Base-by-base conservation (phyloP, 53 echinoderm and acorn worm species). In the Echinarachnius parma region DNA sequence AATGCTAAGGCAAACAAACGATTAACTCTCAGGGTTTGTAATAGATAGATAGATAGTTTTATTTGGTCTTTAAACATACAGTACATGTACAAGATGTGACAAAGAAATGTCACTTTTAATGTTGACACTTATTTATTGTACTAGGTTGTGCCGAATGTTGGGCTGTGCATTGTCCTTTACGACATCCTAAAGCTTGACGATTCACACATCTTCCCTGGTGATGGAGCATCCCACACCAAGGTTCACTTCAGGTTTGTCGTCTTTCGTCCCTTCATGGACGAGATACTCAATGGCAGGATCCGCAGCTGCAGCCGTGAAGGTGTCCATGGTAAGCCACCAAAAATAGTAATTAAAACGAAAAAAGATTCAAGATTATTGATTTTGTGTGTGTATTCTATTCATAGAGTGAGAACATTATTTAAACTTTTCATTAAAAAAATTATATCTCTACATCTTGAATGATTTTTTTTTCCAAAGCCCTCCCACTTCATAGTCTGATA, bases 171-270 rank as follows among this genome's bases (percentile, higher is more conserved):
- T 21, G 88, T 83, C 18, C 82, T 96, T 0, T 91, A 96, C 88
- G 96, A 96, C 53, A 88, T 96, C 54, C 53, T 76, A n/a, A 91
- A 91, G 42, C 49, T 96, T 49, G 91, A 96, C 8, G 96, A 96
- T 37, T 96, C 96, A 0, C 91, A 91, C 33, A 79, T 96, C 42
- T 85, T 96, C 13, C 96, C 96, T 39, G 96, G 96, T 33, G 96
- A 96, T 61, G 96, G 96, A 22, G 87, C 96, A 0, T 96, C 96
- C 9, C 96, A 96, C 56, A 96, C 96, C 21, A 96, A 96, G 61
- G 96, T 96, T 2, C 87, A 96, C 66, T 96, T 96, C 75, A 37
- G 91, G 59, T 96, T 92, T 56, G 91, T 96, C 0, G 96, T 96
- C 28, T 96, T 96, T 34, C 79, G 80, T 14, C 96, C 96, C 0